A percentile compares a stretch with the other conserved stretches of the same genome.
Evolutionary conservation across 2,797 vertebrate genomes (phyloP).

Genomic region (Gephyroberyx darwinii): DNA sequence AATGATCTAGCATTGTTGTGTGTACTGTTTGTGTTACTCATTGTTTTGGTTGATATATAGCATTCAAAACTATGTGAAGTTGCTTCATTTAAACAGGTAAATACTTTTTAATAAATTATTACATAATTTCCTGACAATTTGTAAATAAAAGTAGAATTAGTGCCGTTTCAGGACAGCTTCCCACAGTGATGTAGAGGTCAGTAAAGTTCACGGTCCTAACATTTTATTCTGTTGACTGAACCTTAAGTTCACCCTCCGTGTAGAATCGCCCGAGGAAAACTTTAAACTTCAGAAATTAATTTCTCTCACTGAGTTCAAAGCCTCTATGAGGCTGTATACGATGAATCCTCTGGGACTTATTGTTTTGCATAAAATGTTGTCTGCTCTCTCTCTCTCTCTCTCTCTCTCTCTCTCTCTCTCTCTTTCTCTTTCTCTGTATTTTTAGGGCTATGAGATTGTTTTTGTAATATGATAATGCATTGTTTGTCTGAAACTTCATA

Average conservation of each 20-base stretch:
- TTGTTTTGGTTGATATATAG: not conserved
- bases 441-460: slow-evolving; percentile 60
- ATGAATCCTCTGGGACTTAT: slow-evolving; percentile 67
- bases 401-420: slow-evolving; percentile 32
- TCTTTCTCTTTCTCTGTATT: slow-evolving; percentile 35
- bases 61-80: too few species aligned
- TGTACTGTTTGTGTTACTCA: slow-evolving; percentile 19
- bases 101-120: slow-evolving; percentile 55
- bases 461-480: slow-evolving; percentile 67
- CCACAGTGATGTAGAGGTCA: slow-evolving; percentile 23
- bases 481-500: slow-evolving; percentile 62
- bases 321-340: slow-evolving; percentile 44
- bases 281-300: slow-evolving; percentile 63
- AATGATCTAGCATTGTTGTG: too few species aligned
- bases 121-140: slow-evolving; percentile 35
- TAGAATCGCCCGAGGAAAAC: slow-evolving; percentile 60
- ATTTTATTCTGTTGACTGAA: slow-evolving; percentile 50
- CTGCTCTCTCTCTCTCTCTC: slow-evolving; percentile 42
- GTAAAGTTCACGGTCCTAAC: slow-evolving; percentile 40
- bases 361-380: slow-evolving; percentile 74
- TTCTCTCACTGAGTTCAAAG: slow-evolving; percentile 69
- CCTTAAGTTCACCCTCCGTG: slow-evolving; percentile 38
- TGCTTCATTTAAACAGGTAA: slow-evolving; percentile 4
- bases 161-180: slow-evolving; percentile 47
- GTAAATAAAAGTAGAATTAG: slow-evolving; percentile 47